These are phyloP conservation scores for Glyphotaelius pellucidus DNA, from an alignment of 2,888 invertebrate species.

Conservation along the genomic window DNA sequence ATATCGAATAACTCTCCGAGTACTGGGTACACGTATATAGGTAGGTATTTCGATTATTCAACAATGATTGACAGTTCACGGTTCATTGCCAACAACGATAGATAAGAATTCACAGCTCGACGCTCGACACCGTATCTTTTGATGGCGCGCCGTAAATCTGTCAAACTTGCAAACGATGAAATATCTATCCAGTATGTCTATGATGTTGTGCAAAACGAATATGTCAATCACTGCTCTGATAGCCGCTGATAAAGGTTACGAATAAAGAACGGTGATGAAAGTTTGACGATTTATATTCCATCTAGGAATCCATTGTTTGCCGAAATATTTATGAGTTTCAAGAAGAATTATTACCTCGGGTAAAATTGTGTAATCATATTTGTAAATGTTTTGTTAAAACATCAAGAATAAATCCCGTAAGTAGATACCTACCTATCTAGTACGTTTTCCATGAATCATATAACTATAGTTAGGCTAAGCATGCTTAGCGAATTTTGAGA, in stretches of 20 bases:
- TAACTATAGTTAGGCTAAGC: too few species aligned
- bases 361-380: too few species aligned
- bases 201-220: constrained; percentile 19
- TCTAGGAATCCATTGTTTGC: not conserved
- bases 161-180: constrained; percentile 53
- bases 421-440: too few species aligned
- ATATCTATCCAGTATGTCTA: constrained; percentile 8
- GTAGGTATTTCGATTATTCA: constrained; percentile 36
- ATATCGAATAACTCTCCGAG: not conserved
- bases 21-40: constrained; percentile 4
- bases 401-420: too few species aligned
- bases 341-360: not conserved
- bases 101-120: constrained; percentile 6
- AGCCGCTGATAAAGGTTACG: not conserved
- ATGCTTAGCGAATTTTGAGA: too few species aligned
- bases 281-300: not conserved
- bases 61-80: constrained; percentile 56
- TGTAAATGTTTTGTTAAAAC: too few species aligned
- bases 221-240: constrained; percentile 8
- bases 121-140: constrained; percentile 12
- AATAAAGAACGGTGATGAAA: not conserved
- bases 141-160: constrained; percentile 55
- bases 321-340: not conserved
- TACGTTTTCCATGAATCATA: too few species aligned
- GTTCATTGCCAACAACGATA: constrained; percentile 56